phyloP scores from a whole-genome alignment of 2,113 vertebrate genomes.

The Channa maculata region DNA sequence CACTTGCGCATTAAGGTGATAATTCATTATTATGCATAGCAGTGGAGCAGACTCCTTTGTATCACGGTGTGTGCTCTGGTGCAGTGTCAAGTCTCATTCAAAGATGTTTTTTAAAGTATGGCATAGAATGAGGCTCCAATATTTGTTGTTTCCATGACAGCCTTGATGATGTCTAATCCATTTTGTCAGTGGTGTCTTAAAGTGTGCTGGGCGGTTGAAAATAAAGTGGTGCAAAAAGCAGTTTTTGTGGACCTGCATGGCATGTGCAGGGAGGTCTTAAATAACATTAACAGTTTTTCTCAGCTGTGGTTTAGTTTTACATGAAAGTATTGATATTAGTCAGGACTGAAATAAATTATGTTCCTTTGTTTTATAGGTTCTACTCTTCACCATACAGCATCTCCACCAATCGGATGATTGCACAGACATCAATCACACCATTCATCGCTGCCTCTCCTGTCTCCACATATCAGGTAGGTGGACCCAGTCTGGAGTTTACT shows the following conservation, averaged over 20 bases:
- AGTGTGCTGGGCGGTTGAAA: slow-evolving; percentile 35
- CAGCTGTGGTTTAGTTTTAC: neutral
- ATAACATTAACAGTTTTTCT: neutral
- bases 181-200: slow-evolving; percentile 55
- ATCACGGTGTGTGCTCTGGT: slow-evolving; percentile 53
- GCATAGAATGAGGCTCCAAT: slow-evolving; percentile 56
- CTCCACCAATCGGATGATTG: slow-evolving; percentile 99
- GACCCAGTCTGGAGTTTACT: neutral
- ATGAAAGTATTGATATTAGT: neutral
- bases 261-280: neutral
- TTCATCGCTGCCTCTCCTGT: slow-evolving; percentile 99
- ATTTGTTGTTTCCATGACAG: slow-evolving; percentile 65
- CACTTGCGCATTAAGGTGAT: slow-evolving; percentile 70
- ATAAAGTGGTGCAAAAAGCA: slow-evolving; percentile 29
- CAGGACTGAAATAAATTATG: neutral
- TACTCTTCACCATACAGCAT: slow-evolving; percentile 99
- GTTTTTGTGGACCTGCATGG: slow-evolving; percentile 5
- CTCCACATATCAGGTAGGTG: slow-evolving; percentile 98
- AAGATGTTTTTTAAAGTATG: slow-evolving; percentile 53
- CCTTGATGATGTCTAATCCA: slow-evolving; percentile 63
- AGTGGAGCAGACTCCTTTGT: slow-evolving; percentile 50
- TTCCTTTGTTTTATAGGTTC: slow-evolving; percentile 86
- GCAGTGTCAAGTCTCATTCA: slow-evolving; percentile 58
- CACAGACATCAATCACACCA: slow-evolving; percentile 98
- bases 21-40: slow-evolving; percentile 68